Evolutionary conservation across 2,888 invertebrate genomes (phyloP).

Genomic region (Myopa tessellatipennis): DNA sequence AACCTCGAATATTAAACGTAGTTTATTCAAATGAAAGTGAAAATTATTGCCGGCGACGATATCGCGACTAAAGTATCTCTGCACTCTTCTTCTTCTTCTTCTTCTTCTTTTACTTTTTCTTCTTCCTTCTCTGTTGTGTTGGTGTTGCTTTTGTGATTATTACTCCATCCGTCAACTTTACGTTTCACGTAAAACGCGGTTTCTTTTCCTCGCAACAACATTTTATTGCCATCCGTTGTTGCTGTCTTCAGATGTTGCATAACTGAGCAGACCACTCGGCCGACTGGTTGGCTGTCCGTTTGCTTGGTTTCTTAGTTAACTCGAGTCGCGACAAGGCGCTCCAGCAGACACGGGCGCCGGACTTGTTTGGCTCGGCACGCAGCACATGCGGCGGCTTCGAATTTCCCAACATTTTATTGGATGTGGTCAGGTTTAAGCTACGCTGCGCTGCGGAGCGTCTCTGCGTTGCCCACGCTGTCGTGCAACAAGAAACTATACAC

Average conservation of each 20-base stretch:
- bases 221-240: background rate
- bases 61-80: slow-evolving; percentile 41
- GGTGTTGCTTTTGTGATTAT: background rate
- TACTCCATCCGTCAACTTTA: slow-evolving; percentile 9
- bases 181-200: background rate
- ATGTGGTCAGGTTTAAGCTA: slow-evolving; percentile 28
- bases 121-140: background rate
- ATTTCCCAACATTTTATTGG: slow-evolving; percentile 35
- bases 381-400: background rate
- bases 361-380: background rate
- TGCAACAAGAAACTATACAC: background rate
- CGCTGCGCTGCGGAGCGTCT: background rate
- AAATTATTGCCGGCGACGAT: slow-evolving; percentile 51
- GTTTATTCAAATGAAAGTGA: slow-evolving; percentile 52
- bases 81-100: background rate
- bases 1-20: background rate
- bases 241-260: slow-evolving; percentile 9
- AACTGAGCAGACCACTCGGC: background rate
- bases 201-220: slow-evolving; percentile 6
- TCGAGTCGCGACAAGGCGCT: background rate
- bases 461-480: background rate
- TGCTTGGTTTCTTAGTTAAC: too few relatives aligned
- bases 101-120: background rate
- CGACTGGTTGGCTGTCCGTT: background rate
- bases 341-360: background rate